Evolutionary conservation across 2,888 invertebrate genomes (phyloP).

Genomic region (Leucoma salicis): DNA sequence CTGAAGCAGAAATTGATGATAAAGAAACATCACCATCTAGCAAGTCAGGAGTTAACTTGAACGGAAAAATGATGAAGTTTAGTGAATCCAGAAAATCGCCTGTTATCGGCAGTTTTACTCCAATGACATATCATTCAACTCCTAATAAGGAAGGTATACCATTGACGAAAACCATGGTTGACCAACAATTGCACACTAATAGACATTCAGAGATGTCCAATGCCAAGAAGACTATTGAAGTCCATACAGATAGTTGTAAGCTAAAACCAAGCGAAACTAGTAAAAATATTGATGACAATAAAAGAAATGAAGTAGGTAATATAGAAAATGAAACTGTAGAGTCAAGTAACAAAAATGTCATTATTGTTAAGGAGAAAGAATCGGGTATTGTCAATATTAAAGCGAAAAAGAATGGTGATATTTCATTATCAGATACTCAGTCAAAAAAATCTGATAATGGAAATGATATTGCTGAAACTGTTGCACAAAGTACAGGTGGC

Average conservation of each 20-base stretch:
- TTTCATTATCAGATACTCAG: slow-evolving; percentile 1
- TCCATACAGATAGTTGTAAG: slow-evolving; percentile 64
- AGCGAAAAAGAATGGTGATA: slow-evolving; percentile 8
- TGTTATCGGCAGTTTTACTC: slow-evolving; percentile 63
- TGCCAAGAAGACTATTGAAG: slow-evolving; percentile 73
- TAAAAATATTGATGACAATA: slow-evolving; percentile 22
- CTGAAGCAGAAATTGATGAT: slow-evolving; percentile 42
- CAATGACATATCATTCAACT: slow-evolving; percentile 73
- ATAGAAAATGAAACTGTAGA: slow-evolving; percentile 22
- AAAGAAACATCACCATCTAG: slow-evolving; percentile 43
- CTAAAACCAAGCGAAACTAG: slow-evolving; percentile 44
- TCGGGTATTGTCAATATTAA: slow-evolving; percentile 2
- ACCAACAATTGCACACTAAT: slow-evolving; percentile 68
- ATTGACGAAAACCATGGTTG: slow-evolving; percentile 73
- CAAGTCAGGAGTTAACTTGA: slow-evolving; percentile 59
- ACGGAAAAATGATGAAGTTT: slow-evolving; percentile 66
- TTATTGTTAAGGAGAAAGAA: slow-evolving; percentile 7
- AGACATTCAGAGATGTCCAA: slow-evolving; percentile 64
- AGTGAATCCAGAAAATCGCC: slow-evolving; percentile 71
- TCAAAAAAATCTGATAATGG: slow-evolving; percentile 1
- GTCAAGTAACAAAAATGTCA: slow-evolving; percentile 4
- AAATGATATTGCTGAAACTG: slow-evolving; percentile 3
- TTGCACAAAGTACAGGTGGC: slow-evolving; percentile 2
- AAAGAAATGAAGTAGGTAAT: slow-evolving; percentile 10
- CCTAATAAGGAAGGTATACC: slow-evolving; percentile 74